A percentile compares a stretch with the other conserved stretches of the same genome.
Evolutionary conservation across 2,797 vertebrate genomes (phyloP).

Genomic region (Lagorchestes hirsutus): DNA sequence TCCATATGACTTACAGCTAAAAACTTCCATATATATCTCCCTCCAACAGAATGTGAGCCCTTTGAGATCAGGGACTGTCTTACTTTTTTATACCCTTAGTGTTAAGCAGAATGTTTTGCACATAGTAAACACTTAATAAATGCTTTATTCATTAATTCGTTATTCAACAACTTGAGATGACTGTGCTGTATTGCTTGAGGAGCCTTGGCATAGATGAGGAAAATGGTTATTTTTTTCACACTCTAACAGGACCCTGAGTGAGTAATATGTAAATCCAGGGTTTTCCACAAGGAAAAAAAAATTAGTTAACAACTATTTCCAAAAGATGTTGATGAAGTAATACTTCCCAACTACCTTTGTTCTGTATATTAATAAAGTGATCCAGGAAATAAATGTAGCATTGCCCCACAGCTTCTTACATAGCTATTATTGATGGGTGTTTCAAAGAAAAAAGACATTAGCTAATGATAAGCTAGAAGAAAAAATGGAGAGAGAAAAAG

Average conservation of each 20-base stretch:
- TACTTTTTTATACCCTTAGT: background rate
- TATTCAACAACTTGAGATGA: background rate
- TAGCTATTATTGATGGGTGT: conserved; percentile 15
- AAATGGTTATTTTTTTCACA: conserved; percentile 8
- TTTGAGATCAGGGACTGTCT: background rate
- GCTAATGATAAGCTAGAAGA: conserved; percentile 16
- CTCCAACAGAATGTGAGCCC: background rate
- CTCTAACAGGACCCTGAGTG: background rate
- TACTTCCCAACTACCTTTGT: conserved; percentile 28
- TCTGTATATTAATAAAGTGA: conserved; percentile 10
- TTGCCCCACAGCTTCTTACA: background rate
- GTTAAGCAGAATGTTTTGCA: background rate
- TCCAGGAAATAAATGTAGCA: background rate
- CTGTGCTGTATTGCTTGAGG: background rate
- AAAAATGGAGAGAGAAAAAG: background rate
- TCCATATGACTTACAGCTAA: background rate
- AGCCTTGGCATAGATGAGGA: background rate
- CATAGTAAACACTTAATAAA: background rate
- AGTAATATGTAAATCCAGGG: conserved; percentile 32
- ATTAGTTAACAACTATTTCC: conserved; percentile 21
- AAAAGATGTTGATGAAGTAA: conserved; percentile 22
- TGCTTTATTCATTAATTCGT: background rate
- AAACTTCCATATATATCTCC: background rate
- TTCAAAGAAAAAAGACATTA: conserved; percentile 23
- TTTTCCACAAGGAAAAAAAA: conserved; percentile 14